phyloP scores from a whole-genome alignment of 2,888 invertebrate genomes.

The Sphinx pinastri region DNA sequence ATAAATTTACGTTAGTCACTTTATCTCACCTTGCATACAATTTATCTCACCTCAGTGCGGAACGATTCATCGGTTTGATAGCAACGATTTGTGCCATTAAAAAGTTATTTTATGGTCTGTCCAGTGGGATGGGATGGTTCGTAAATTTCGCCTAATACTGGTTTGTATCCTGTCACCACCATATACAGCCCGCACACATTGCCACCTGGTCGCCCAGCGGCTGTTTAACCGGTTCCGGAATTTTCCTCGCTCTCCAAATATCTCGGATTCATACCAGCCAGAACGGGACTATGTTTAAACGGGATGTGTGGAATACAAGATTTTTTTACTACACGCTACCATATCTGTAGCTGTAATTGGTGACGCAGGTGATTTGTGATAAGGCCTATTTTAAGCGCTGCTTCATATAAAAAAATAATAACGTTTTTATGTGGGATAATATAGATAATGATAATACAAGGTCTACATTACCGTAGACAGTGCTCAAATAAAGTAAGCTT shows the following conservation, averaged over 20 bases:
- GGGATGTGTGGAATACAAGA: background rate
- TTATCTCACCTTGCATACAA: slow-evolving; percentile 48
- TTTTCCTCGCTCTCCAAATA: slow-evolving; percentile 11
- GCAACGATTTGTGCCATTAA: slow-evolving; percentile 68
- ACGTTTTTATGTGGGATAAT: background rate
- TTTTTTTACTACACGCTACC: background rate
- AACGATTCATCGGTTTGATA: slow-evolving; percentile 67
- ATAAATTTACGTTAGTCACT: slow-evolving; percentile 55
- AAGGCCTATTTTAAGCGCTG: background rate
- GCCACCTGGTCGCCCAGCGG: slow-evolving; percentile 54
- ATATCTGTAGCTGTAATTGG: slow-evolving; percentile 2
- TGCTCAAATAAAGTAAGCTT: slow-evolving; percentile 10
- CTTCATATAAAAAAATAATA: background rate
- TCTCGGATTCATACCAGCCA: background rate
- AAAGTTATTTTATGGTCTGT: slow-evolving; percentile 60
- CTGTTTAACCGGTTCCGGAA: slow-evolving; percentile 6
- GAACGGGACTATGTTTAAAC: background rate
- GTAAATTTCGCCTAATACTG: slow-evolving; percentile 73
- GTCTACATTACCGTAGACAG: slow-evolving; percentile 14
- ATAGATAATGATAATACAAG: slow-evolving; percentile 10
- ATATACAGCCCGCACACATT: slow-evolving; percentile 57
- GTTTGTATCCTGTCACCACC: slow-evolving; percentile 65
- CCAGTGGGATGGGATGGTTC: slow-evolving; percentile 49
- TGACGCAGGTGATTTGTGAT: background rate
- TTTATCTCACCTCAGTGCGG: slow-evolving; percentile 53